These are phyloP conservation scores for Drosophila hamatofila DNA, from an alignment of 2,888 invertebrate species.

Conservation along the genomic window DNA sequence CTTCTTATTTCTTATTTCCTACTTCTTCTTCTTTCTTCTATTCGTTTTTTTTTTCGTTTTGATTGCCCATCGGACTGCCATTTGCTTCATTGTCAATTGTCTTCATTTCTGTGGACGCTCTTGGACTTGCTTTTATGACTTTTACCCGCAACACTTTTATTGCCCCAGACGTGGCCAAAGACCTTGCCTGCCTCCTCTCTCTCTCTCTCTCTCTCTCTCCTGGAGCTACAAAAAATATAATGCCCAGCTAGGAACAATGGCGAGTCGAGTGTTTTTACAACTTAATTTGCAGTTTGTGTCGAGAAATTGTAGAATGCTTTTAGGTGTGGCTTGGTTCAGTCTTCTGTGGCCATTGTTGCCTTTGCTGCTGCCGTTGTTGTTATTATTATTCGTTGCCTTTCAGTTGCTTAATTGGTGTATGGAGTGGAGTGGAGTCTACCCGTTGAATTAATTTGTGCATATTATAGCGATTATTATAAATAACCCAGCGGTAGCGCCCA, in stretches of 20 bases:
- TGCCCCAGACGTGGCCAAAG: conserved; percentile 46
- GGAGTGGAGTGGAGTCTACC: conserved; percentile 20
- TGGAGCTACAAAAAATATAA: conserved; percentile 9
- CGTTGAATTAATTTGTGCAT: conserved; percentile 57
- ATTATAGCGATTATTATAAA: conserved; percentile 69
- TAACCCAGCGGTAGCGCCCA: conserved; percentile 39
- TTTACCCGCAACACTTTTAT: conserved; percentile 71
- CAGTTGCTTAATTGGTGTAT: conserved; percentile 65
- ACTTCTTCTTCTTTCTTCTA: not conserved
- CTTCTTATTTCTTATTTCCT: not conserved
- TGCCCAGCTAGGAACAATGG: conserved; percentile 36
- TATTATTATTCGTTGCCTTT: conserved; percentile 31
- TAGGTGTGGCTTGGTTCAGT: conserved; percentile 62
- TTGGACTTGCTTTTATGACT: conserved; percentile 72
- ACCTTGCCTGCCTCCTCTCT: not conserved
- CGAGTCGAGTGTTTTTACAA: conserved; percentile 64
- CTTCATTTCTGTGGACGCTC: conserved; percentile 47
- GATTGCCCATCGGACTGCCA: conserved; percentile 64
- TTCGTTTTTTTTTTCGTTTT: conserved; percentile 9
- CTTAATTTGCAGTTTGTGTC: conserved; percentile 71
- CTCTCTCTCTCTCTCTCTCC: not conserved
- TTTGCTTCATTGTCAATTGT: conserved; percentile 79
- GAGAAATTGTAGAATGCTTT: conserved; percentile 57
- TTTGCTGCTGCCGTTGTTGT: conserved; percentile 9
- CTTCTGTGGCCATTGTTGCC: conserved; percentile 20